A percentile compares a stretch with the other conserved stretches of the same genome.
phyloP scores from a whole-genome alignment of 2,797 vertebrate genomes.

The Spinibarbus caldwelli region DNA sequence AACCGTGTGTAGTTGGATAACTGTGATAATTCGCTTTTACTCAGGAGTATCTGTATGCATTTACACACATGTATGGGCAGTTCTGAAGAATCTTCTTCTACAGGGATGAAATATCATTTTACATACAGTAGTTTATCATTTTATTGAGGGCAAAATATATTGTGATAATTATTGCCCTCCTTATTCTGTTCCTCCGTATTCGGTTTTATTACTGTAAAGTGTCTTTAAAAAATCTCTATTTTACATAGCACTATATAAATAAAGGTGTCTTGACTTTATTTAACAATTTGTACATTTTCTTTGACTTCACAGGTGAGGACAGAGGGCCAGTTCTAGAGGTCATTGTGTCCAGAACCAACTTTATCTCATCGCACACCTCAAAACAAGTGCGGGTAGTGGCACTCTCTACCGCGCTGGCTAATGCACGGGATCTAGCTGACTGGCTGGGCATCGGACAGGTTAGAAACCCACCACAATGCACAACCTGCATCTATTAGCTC shows the following conservation, averaged over 20 bases:
- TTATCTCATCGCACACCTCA: conserved; percentile 97
- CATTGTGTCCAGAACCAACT: conserved; percentile 97
- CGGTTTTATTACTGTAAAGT: neutral
- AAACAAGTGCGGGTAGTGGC: conserved; percentile 90
- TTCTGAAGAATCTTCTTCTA: neutral
- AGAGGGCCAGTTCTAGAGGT: conserved; percentile 97
- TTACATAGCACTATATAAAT: neutral
- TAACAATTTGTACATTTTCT: neutral
- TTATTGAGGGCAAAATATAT: no score
- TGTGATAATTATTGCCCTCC: no score
- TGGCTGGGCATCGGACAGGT: conserved; percentile 96
- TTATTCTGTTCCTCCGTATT: no score
- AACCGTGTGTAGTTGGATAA: neutral
- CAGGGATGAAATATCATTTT: neutral
- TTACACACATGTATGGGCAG: neutral
- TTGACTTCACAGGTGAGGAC: conserved; percentile 86
- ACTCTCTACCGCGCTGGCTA: conserved; percentile 96
- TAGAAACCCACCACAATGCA: conserved; percentile 16
- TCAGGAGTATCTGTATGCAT: neutral
- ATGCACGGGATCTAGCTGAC: conserved; percentile 96
- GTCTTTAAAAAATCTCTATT: neutral
- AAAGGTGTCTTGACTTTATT: neutral
- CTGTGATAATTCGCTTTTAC: neutral
- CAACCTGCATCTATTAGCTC: neutral
- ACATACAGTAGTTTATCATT: no score